phyloP scores from a whole-genome alignment of 2,797 vertebrate genomes.

The Bradypodion ventrale region DNA sequence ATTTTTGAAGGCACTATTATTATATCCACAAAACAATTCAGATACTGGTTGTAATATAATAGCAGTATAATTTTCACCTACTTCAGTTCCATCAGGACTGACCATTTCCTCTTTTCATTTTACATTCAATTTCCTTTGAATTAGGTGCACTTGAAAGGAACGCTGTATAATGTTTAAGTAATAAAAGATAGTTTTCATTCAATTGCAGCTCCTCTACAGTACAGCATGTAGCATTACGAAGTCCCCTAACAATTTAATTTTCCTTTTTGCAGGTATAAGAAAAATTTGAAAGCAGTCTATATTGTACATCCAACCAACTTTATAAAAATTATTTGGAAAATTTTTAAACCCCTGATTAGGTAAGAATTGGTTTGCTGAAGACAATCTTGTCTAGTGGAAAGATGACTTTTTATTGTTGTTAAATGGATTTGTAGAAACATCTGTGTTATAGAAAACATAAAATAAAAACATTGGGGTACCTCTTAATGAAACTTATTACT shows the following conservation, averaged over 20 bases:
- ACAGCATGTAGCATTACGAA: background rate
- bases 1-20: background rate
- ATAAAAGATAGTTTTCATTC: constrained; percentile 48
- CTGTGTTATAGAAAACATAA: background rate
- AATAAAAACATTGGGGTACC: background rate
- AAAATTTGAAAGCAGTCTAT: constrained; percentile 88
- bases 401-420: constrained; percentile 7
- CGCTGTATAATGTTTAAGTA: constrained; percentile 31
- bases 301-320: constrained; percentile 89
- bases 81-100: constrained; percentile 36
- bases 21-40: constrained; percentile 1
- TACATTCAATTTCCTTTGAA: constrained; percentile 42
- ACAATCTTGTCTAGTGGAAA: constrained; percentile 23
- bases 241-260: constrained; percentile 50
- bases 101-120: constrained; percentile 35
- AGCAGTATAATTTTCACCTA: constrained; percentile 34
- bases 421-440: background rate
- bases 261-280: constrained; percentile 82
- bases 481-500: background rate
- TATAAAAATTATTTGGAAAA: constrained; percentile 85
- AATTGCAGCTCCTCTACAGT: constrained; percentile 37
- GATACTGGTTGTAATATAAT: constrained; percentile 16
- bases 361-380: constrained; percentile 50
- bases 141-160: constrained; percentile 48
- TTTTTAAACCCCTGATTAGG: constrained; percentile 90